These are phyloP conservation scores for Hoplodrina ambigua DNA, from an alignment of 2,888 invertebrate species.

Conservation along the genomic window DNA sequence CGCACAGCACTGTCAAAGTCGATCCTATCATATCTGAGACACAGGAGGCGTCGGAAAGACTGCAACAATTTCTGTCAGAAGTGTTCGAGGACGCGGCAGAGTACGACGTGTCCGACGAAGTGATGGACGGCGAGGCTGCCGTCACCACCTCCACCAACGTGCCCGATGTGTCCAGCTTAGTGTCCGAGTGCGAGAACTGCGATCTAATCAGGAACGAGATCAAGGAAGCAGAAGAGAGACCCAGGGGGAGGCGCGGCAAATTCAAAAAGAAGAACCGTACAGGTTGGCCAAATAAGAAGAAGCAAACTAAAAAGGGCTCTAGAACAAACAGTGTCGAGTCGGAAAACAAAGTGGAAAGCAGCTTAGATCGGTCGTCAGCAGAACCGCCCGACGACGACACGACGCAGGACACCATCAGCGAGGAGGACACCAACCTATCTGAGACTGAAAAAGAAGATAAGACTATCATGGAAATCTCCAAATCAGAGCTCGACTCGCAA, in stretches of 20 bases:
- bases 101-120: constrained; percentile 86
- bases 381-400: constrained; percentile 80
- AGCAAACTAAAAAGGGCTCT: constrained; percentile 78
- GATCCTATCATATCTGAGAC: constrained; percentile 78
- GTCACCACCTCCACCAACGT: constrained; percentile 78
- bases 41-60: constrained; percentile 81
- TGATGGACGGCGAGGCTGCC: constrained; percentile 78
- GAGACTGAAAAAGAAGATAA: constrained; percentile 72
- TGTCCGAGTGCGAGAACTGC: constrained; percentile 85
- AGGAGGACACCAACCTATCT: constrained; percentile 75
- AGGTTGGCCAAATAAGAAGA: constrained; percentile 94
- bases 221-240: constrained; percentile 70
- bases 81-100: constrained; percentile 86
- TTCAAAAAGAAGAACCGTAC: constrained; percentile 94
- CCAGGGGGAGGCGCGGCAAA: constrained; percentile 83
- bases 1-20: constrained; percentile 75
- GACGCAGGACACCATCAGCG: constrained; percentile 77
- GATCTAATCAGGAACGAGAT: constrained; percentile 84
- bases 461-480: constrained; percentile 62
- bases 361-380: constrained; percentile 79
- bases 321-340: constrained; percentile 76
- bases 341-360: constrained; percentile 75
- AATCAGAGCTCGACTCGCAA: constrained; percentile 66
- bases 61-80: constrained; percentile 84
- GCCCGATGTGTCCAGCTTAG: constrained; percentile 85